Percentiles rank a stretch among this genome's conserved stretches.
Conservation (phyloP, 2,888 invertebrate species). For the Apotomis capreana region DNA sequence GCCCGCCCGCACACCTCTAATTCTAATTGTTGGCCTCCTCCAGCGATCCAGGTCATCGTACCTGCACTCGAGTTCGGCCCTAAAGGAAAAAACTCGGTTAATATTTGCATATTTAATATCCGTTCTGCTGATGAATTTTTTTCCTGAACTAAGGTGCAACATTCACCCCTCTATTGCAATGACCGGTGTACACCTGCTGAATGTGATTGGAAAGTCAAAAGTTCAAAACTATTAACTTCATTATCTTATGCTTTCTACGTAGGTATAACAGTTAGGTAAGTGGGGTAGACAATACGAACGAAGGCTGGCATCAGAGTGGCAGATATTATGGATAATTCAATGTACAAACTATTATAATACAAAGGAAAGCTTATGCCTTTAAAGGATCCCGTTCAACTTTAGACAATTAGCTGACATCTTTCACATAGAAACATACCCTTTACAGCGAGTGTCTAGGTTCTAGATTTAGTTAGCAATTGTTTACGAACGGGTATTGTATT, state of each 20-base stretch:
- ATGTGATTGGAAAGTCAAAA: conserved; percentile 12
- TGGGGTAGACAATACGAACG: neutral
- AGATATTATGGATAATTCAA: neutral
- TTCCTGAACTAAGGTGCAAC: conserved; percentile 38
- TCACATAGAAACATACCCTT: neutral
- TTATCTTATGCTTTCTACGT: neutral
- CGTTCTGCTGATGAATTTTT: conserved; percentile 59
- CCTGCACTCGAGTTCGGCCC: conserved; percentile 69
- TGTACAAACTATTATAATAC: neutral
- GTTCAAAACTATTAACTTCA: conserved; percentile 12
- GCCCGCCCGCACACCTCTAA: conserved; percentile 64
- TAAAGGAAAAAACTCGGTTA: conserved; percentile 61
- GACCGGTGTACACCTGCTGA: neutral
- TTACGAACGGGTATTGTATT: too few relatives aligned
- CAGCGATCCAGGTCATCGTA: conserved; percentile 77
- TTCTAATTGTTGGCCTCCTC: conserved; percentile 78
- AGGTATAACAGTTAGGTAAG: neutral
- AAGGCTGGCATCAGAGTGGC: neutral
- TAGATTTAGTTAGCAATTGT: too few relatives aligned
- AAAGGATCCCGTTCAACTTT: neutral
- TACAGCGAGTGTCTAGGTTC: too few relatives aligned
- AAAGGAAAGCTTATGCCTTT: neutral
- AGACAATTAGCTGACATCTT: neutral
- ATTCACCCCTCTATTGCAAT: neutral
- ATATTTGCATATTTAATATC: conserved; percentile 71